These are phyloP conservation scores for Australoheros scitulus DNA, from an alignment of 2,113 vertebrate species.

Conservation along the genomic window DNA sequence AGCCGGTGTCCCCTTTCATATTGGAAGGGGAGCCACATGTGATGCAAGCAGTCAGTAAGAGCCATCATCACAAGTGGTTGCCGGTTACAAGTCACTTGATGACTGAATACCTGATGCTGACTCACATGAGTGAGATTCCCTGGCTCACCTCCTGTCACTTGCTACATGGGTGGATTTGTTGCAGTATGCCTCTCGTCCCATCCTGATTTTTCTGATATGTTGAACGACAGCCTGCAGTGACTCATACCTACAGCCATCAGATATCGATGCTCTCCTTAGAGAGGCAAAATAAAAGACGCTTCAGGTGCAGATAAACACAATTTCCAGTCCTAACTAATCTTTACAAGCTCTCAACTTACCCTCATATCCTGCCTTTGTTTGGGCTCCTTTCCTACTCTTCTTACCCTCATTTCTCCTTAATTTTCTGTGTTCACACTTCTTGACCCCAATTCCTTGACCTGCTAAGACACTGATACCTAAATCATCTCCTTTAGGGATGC, in stretches of 20 bases:
- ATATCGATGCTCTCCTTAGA: slow-evolving; percentile 29
- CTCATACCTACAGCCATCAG: background rate
- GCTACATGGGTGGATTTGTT: background rate
- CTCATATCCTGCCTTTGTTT: slow-evolving; percentile 33
- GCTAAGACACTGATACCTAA: background rate
- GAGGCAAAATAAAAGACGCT: slow-evolving; percentile 17
- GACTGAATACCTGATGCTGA: slow-evolving; percentile 16
- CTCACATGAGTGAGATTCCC: background rate
- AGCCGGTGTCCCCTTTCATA: slow-evolving; percentile 60
- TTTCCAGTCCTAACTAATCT: background rate
- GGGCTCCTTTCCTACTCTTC: background rate
- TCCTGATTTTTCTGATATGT: background rate
- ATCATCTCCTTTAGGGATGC: slow-evolving; percentile 20
- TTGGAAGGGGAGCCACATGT: slow-evolving; percentile 19
- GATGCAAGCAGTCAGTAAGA: slow-evolving; percentile 19
- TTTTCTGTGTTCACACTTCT: background rate
- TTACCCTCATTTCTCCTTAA: background rate
- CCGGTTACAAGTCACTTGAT: slow-evolving; percentile 25
- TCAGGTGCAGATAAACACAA: background rate
- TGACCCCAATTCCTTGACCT: slow-evolving; percentile 9
- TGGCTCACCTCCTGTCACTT: background rate
- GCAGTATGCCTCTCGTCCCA: too few species aligned
- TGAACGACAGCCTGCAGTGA: background rate
- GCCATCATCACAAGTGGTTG: background rate
- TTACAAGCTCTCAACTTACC: background rate